These are phyloP conservation scores for Melieria crassipennis DNA, from an alignment of 2,888 invertebrate species.

Conservation along the genomic window DNA sequence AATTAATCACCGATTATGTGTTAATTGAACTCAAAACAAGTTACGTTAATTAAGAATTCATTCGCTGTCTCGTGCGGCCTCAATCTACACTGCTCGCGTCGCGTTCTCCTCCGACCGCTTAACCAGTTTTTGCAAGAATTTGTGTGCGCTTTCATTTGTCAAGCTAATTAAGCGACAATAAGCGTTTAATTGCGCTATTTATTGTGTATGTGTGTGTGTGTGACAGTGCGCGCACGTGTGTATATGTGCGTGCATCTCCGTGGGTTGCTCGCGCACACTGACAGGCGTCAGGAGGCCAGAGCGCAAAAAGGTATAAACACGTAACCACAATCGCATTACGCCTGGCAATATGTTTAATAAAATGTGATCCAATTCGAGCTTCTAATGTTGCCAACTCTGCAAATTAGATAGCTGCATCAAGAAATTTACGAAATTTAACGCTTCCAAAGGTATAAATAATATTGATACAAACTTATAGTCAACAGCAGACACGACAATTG, in stretches of 20 bases:
- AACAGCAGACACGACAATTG: too few species aligned
- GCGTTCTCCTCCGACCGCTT: background rate
- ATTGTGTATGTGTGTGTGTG: background rate
- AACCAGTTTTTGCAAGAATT: conserved; percentile 3
- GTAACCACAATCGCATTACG: background rate
- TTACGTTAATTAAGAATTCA: conserved; percentile 57
- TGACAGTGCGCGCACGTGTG: background rate
- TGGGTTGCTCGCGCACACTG: background rate
- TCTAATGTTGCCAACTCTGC: too few species aligned
- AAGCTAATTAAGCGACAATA: conserved; percentile 58
- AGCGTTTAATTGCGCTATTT: conserved; percentile 51
- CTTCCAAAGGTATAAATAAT: too few species aligned
- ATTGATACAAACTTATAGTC: too few species aligned
- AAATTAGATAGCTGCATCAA: too few species aligned
- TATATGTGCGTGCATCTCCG: background rate
- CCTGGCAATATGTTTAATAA: too few species aligned
- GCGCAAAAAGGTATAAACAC: background rate
- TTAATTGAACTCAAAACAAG: conserved; percentile 49
- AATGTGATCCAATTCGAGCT: too few species aligned
- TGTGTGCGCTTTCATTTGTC: conserved; percentile 31
- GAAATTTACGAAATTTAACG: too few species aligned
- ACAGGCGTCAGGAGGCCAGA: background rate
- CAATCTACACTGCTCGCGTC: conserved; percentile 19
- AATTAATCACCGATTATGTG: conserved; percentile 57
- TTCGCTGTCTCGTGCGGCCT: conserved; percentile 38